These are phyloP conservation scores for Thalassarche chlororhynchos DNA, from an alignment of 2,113 vertebrate species.

Conservation along the genomic window DNA sequence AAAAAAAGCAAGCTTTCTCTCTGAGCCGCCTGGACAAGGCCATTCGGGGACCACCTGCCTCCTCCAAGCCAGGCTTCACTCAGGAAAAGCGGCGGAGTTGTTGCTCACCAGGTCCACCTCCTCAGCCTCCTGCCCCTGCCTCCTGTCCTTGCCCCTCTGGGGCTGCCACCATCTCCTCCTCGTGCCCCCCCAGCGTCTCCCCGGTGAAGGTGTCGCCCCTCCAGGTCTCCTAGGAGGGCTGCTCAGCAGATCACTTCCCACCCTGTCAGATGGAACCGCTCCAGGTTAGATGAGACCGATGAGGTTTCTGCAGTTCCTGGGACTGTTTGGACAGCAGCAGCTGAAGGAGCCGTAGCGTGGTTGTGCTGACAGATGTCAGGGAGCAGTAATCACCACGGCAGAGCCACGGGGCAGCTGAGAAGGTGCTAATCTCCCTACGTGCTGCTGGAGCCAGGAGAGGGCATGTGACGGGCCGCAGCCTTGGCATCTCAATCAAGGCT, in stretches of 20 bases:
- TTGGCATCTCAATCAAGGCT: neutral
- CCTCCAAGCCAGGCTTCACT: neutral
- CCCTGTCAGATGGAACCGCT: neutral
- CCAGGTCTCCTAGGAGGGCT: neutral
- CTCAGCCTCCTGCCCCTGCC: neutral
- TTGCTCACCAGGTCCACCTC: neutral
- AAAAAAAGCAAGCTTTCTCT: neutral
- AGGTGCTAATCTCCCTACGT: neutral
- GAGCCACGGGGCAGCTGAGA: neutral
- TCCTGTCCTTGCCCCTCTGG: neutral
- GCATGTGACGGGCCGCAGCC: neutral
- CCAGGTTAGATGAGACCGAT: too few species aligned
- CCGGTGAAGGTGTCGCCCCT: neutral
- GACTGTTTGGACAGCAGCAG: neutral
- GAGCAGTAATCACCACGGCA: accelerated
- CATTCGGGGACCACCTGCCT: neutral
- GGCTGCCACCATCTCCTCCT: neutral
- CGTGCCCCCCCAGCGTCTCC: neutral
- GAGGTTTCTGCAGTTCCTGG: neutral
- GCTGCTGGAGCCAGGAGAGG: neutral
- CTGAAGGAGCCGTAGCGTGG: neutral
- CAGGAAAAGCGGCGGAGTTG: neutral
- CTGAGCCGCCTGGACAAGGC: neutral
- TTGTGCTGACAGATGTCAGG: neutral
- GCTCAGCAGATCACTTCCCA: neutral